phyloP scores from a whole-genome alignment of 1,140 invertebrate species.

The Proales similis region DNA sequence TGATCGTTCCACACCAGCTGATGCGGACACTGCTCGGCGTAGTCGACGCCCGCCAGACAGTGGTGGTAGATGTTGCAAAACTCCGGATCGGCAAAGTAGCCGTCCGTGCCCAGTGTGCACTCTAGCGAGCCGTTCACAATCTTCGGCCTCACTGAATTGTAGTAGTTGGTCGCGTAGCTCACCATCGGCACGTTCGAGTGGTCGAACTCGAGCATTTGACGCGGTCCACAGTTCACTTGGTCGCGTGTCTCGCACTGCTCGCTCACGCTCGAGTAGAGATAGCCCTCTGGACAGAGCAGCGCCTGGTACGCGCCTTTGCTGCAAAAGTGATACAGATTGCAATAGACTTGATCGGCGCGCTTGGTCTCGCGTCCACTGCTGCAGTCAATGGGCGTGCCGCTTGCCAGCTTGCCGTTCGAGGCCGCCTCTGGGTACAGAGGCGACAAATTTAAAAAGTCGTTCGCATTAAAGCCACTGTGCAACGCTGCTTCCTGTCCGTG shows the following conservation, averaged over 20 bases:
- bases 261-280: neutral
- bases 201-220: slow-evolving; percentile 1
- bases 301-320: neutral
- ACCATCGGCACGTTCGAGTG: slow-evolving; percentile 1
- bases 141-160: neutral
- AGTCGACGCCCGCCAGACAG: slow-evolving; percentile 25
- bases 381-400: too few relatives aligned
- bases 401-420: too few relatives aligned
- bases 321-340: slow-evolving; percentile 31
- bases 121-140: slow-evolving; percentile 30
- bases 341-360: slow-evolving; percentile 1
- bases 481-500: too few relatives aligned
- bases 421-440: too few relatives aligned
- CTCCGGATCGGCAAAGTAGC: slow-evolving; percentile 33
- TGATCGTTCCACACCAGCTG: slow-evolving; percentile 34
- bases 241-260: slow-evolving; percentile 18
- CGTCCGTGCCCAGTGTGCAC: slow-evolving; percentile 10
- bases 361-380: neutral
- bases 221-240: slow-evolving; percentile 16
- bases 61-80: slow-evolving; percentile 37
- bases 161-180: slow-evolving; percentile 11
- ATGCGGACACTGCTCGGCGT: slow-evolving; percentile 36
- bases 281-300: slow-evolving; percentile 14
- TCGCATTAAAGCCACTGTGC: too few relatives aligned
- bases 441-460: too few relatives aligned